Evolutionary conservation across 2,888 invertebrate species (phyloP).

Genomic region (Helleia helle): DNA sequence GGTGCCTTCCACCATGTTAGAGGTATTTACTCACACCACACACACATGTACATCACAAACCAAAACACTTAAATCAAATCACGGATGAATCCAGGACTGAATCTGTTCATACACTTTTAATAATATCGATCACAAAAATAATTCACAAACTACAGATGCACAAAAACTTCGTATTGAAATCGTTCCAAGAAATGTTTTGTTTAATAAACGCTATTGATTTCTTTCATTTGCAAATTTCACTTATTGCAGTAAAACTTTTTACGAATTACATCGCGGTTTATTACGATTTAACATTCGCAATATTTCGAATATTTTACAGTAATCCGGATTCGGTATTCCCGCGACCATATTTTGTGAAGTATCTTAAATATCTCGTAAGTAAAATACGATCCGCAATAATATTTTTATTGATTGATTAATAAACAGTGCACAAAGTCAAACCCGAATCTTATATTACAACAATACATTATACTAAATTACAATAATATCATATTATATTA

Average conservation of each 20-base stretch:
- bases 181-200: background rate
- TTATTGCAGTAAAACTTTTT: no score
- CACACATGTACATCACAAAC: background rate
- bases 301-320: no score
- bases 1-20: slow-evolving; percentile 45
- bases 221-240: no score
- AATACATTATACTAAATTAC: no score
- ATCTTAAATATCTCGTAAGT: no score
- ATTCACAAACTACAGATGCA: background rate
- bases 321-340: background rate
- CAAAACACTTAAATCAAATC: slow-evolving; percentile 10
- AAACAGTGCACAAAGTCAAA: no score
- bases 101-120: background rate
- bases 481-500: background rate
- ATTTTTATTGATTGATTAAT: no score
- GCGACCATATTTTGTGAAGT: background rate
- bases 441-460: no score
- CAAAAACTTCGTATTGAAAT: background rate
- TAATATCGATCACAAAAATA: background rate
- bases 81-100: background rate
- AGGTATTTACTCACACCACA: background rate
- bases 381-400: no score
- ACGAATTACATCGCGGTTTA: no score
- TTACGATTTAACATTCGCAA: no score
- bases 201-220: no score